Evolutionary conservation across 2,113 vertebrate species (phyloP).

Genomic region (Percopsis transmontana): DNA sequence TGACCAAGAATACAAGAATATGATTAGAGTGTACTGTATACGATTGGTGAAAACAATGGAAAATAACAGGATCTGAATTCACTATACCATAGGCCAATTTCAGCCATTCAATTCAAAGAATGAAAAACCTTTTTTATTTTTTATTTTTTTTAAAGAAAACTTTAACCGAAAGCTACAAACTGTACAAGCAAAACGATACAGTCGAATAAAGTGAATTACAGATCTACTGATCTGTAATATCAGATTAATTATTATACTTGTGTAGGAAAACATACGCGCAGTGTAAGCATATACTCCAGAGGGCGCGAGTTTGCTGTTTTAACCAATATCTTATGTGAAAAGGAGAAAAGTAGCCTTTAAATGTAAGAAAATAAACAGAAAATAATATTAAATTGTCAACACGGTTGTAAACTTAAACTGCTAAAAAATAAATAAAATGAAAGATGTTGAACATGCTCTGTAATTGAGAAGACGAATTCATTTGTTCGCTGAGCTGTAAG

Average conservation of each 20-base stretch:
- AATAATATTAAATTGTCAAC: background rate
- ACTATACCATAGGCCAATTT: too few species aligned
- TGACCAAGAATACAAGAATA: too few species aligned
- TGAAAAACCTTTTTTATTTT: too few species aligned
- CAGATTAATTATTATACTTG: too few species aligned
- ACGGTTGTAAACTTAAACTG: background rate
- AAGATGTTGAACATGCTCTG: background rate
- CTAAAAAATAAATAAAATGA: background rate
- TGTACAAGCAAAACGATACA: too few species aligned
- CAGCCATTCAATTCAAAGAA: background rate
- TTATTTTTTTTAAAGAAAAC: too few species aligned
- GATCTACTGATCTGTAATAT: too few species aligned
- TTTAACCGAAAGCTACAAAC: too few species aligned
- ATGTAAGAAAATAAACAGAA: background rate
- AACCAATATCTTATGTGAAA: background rate
- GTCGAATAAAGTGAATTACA: too few species aligned
- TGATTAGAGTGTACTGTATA: background rate
- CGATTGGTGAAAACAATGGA: background rate
- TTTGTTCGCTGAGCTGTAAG: too few species aligned
- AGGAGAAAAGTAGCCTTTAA: background rate
- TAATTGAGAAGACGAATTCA: too few species aligned
- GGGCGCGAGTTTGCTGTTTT: conserved; percentile 42
- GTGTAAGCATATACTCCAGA: conserved; percentile 33
- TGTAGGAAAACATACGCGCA: conserved; percentile 2
- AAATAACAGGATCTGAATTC: background rate